These are phyloP conservation scores for Cylas formicarius DNA, from an alignment of 1,140 invertebrate genomes.

Conservation along the genomic window DNA sequence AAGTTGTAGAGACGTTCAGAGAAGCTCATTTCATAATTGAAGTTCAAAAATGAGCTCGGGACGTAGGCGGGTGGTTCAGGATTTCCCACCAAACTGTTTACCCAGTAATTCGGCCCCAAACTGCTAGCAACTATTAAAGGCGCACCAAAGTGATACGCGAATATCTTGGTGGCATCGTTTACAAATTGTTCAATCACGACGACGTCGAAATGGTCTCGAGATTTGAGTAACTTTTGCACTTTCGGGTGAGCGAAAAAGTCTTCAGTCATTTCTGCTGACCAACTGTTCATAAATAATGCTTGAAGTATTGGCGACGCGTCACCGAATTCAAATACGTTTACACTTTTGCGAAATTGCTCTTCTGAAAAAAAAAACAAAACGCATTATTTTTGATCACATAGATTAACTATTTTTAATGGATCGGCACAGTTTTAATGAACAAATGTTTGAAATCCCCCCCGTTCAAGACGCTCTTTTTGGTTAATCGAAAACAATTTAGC, in stretches of 20 bases:
- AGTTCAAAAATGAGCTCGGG: constrained; percentile 32
- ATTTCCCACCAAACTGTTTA: constrained; percentile 37
- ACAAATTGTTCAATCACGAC: constrained; percentile 45
- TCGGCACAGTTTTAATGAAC: no score
- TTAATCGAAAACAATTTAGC: no score
- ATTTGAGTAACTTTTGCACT: constrained; percentile 22
- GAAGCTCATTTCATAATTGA: constrained; percentile 43
- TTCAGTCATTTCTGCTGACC: constrained; percentile 31
- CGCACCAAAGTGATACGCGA: constrained; percentile 40
- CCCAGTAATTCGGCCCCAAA: constrained; percentile 31
- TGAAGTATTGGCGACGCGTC: constrained; percentile 38
- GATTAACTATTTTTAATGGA: no score
- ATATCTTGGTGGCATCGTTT: constrained; percentile 42
- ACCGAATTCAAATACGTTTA: constrained; percentile 11
- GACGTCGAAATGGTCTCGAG: constrained; percentile 43
- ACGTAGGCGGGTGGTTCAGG: constrained; percentile 39
- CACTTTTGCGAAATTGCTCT: no score
- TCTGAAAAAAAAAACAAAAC: constrained; percentile 5
- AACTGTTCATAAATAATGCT: not conserved
- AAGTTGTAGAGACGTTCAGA: constrained; percentile 42
- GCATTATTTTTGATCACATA: not conserved
- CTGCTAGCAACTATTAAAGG: constrained; percentile 42
- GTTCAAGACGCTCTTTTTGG: no score
- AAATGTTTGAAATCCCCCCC: no score
- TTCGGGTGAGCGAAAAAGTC: constrained; percentile 15